Percentiles rank a stretch among this genome's conserved stretches.
phyloP scores from a whole-genome alignment of 2,797 vertebrate species.

The Esox lucius region DNA sequence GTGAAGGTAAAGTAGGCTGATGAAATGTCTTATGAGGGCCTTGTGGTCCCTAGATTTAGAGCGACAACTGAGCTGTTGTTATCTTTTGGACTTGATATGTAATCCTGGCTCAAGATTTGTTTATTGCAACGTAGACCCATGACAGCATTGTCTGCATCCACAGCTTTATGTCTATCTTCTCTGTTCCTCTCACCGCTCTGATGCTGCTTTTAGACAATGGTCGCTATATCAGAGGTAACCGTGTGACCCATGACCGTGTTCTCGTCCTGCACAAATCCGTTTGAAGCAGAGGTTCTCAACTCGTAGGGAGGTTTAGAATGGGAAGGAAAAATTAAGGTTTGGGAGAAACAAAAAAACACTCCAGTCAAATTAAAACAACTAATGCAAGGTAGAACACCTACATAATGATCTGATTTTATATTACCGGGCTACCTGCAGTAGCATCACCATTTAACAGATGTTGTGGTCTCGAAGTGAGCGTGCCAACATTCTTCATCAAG shows the following conservation, averaged over 20 bases:
- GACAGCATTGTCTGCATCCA: slow-evolving; percentile 41
- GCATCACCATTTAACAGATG: too few relatives aligned
- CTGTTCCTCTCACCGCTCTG: slow-evolving; percentile 52
- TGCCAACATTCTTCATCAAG: too few relatives aligned
- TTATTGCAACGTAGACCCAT: not conserved
- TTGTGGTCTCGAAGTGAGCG: too few relatives aligned
- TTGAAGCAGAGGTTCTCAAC: slow-evolving; percentile 59
- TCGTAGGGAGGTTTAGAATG: too few relatives aligned
- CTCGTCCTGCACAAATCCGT: slow-evolving; percentile 74
- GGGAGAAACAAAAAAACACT: too few relatives aligned
- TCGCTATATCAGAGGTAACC: slow-evolving; percentile 85
- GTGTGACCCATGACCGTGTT: slow-evolving; percentile 52
- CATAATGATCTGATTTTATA: too few relatives aligned
- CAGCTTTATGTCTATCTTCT: slow-evolving; percentile 59
- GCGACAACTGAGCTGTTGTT: not conserved
- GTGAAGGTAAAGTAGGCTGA: slow-evolving; percentile 82
- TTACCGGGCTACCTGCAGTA: too few relatives aligned
- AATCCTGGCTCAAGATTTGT: not conserved
- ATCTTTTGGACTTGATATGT: not conserved
- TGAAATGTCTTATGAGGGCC: not conserved
- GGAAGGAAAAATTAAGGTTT: too few relatives aligned
- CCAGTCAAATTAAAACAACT: too few relatives aligned
- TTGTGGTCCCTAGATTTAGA: not conserved
- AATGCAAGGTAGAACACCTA: too few relatives aligned
- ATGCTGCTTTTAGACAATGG: slow-evolving; percentile 86